Base-by-base conservation (phyloP, 2,113 vertebrate genomes). In the Anseranas semipalmata region DNA sequence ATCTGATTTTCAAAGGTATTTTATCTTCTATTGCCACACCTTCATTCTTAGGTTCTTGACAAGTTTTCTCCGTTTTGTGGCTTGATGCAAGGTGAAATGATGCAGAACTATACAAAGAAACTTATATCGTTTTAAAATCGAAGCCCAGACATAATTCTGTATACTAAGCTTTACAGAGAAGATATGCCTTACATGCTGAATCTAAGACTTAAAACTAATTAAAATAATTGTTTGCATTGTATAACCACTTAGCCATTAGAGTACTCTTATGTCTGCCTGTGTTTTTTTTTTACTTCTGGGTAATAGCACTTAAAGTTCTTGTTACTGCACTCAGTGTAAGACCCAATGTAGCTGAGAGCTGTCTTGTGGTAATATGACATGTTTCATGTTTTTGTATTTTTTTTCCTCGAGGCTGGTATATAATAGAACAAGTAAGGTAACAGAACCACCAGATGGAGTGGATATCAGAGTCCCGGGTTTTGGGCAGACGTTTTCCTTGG, bases 401-500 rank as follows among this genome's bases (percentile, higher is more conserved):
- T 35, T 12, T 62, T 30, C 13, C 28, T 45, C 59, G 56, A 99
- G 99, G 97, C 90, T 99, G 84, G 97, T 99, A 30, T 99, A 99
- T 95, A 99, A 99, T 95, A 95, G 80, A 67, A 99, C 98, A n/a
- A 99, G 98, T 66, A 98, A 98, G 90, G 68, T 92, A 70, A 98
- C 98, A 41, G 98, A 98, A 15, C 97, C 98, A 32, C 99, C 99
- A 4, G 98, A 98, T 2, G 99, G 99, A 32, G 99, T 99, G 85
- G 98, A 99, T 66, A 95, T 99, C 37, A 98, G 98, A 65, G 98
- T 99, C 30, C 99, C 99, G 5, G 99, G 99, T 25, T 99, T 99
- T 63, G 99, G 99, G 33, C 84, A 99, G 87, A 99, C 99, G 0
- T 99, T 97, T 71, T 97, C 99, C 2, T 30, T 99, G 97, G 99